Evolutionary conservation across 2,797 vertebrate species (phyloP).

Genomic region (Scolopax bukidnonensis): DNA sequence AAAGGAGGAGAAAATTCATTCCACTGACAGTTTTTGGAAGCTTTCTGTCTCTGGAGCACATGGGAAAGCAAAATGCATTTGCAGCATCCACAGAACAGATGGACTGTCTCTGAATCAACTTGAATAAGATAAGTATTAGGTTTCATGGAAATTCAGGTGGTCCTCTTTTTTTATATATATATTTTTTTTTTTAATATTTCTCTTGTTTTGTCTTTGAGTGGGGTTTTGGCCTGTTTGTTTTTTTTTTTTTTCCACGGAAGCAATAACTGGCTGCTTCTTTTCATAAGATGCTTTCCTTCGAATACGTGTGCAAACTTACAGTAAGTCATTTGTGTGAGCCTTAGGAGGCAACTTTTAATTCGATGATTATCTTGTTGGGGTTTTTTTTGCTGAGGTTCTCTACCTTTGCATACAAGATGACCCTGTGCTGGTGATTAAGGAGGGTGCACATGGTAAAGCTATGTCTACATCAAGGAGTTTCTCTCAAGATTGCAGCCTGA

Average conservation of each 20-base stretch:
- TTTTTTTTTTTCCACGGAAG: not conserved
- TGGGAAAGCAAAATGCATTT: not conserved
- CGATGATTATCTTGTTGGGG: not conserved
- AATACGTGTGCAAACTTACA: not conserved
- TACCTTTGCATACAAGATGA: not conserved
- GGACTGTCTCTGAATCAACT: not conserved
- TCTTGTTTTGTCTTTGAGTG: not conserved
- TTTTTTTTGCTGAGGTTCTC: not conserved
- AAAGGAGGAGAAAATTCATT: not conserved
- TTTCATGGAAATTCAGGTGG: not conserved
- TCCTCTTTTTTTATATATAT: not conserved
- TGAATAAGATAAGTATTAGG: not conserved
- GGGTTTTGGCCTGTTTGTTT: not conserved
- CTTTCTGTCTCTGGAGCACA: not conserved
- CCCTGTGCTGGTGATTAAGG: not conserved
- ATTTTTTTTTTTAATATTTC: not conserved
- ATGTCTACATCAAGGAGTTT: not conserved
- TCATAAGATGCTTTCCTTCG: not conserved
- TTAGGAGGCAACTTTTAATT: not conserved
- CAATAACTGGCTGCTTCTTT: not conserved
- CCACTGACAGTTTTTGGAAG: conserved; percentile 8
- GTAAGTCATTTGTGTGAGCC: not conserved
- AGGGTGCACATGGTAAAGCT: not conserved
- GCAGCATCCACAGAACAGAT: conserved; percentile 7
- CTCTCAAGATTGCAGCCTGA: not conserved